Evolutionary conservation across 2,888 invertebrate genomes (phyloP).

Genomic region (Agriopis aurantiaria): DNA sequence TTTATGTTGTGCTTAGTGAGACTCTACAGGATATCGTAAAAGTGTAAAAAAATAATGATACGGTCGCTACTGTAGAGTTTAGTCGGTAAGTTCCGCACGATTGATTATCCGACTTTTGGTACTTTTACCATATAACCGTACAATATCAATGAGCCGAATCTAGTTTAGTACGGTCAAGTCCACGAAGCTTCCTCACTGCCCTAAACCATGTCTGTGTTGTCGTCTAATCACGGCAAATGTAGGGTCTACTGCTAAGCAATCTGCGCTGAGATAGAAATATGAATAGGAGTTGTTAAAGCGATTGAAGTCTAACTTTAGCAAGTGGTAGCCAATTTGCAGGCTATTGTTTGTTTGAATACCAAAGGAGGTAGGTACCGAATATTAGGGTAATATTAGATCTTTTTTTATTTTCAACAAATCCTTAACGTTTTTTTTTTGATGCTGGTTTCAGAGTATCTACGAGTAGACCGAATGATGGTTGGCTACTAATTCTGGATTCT

Average conservation of each 20-base stretch:
- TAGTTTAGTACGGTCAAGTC: constrained; percentile 3
- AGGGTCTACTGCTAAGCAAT: constrained; percentile 12
- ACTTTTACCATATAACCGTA: neutral
- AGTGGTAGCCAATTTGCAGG: constrained; percentile 14
- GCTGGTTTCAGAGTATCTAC: neutral
- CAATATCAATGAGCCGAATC: constrained; percentile 13
- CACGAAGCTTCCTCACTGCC: neutral
- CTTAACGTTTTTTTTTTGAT: neutral
- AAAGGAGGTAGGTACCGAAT: neutral
- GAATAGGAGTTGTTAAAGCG: constrained; percentile 20
- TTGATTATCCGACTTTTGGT: constrained; percentile 7
- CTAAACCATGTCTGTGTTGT: constrained; percentile 1
- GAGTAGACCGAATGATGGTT: neutral
- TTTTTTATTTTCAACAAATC: neutral
- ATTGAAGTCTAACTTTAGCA: constrained; percentile 15
- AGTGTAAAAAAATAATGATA: neutral
- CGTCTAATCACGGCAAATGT: constrained; percentile 18
- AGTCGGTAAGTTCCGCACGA: constrained; percentile 15
- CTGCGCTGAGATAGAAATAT: constrained; percentile 10
- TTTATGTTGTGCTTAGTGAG: too few species aligned
- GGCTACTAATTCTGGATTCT: neutral
- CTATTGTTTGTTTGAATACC: constrained; percentile 22
- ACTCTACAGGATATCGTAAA: neutral
- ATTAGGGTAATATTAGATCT: neutral
- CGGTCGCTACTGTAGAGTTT: neutral